Base-by-base conservation (phyloP, 1,140 invertebrate genomes). In the Mactra quadrangularis region DNA sequence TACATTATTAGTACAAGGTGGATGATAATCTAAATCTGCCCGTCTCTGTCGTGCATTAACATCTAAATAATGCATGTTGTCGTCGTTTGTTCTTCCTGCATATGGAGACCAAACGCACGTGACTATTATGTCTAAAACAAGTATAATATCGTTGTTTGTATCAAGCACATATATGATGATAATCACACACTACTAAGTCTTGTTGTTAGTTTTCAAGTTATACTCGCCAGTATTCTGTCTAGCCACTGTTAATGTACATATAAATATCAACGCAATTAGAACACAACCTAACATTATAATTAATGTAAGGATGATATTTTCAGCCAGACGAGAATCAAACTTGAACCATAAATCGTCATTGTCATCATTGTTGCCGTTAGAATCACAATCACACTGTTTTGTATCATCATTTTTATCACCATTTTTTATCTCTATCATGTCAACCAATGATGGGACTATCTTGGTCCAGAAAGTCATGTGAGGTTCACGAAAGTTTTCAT, bases 401-500 rank as follows among this genome's bases (percentile, higher is more conserved):
- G 60, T 57, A 3, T 35, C 31, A 13, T 38, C 38, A 11, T 2
- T n/a, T 6, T 25, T 13, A 19, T 35, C 50, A 13, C 15, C 38
- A 11, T 2, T n/a, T 6, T 25, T 13, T 6, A 19, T 29, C 11
- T 27, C 47, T 15, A 38, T 31, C 17, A 31, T 15, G 1, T 60
- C 6, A 3, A 76, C 13, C n/a, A 76, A 17, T 15, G 35, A 45
- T 22, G 72, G 55, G 6, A 76, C 38, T 11, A 76, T 62, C 45
- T 76, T 33, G 19, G 57, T 62, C 72, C 72, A 76, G 72, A 76
- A 76, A 22, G 72, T 76, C 72, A 76, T 76, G 11, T 35, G 29
- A 25, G 72, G 72, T 31, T 76, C 35, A 7, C 72, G 72, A 19
- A 76, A 76, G 41, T 76, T 17, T 17, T 76, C n/a, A 35, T 33